These are phyloP conservation scores for Gymnocephalus cernua DNA, from an alignment of 2,113 vertebrate genomes.

Conservation along the genomic window DNA sequence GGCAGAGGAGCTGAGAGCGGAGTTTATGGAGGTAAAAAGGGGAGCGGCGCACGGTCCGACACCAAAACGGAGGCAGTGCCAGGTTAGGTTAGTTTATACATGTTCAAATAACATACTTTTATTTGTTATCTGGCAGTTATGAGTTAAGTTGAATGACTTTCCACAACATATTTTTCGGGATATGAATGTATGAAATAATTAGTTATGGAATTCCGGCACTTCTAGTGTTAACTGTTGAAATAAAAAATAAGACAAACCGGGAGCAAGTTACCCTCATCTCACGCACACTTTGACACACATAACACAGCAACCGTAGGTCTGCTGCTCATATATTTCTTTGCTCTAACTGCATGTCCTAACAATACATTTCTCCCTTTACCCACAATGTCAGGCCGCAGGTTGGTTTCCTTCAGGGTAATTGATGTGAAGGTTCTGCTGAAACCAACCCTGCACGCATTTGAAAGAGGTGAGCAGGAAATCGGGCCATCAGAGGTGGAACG, in stretches of 20 bases:
- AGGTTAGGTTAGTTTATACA: too few relatives aligned
- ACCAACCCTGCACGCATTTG: constrained; percentile 82
- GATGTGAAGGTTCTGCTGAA: constrained; percentile 84
- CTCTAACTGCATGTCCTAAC: constrained; percentile 72
- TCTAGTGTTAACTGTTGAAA: constrained; percentile 14
- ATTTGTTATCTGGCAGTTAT: too few relatives aligned
- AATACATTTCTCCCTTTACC: constrained; percentile 81
- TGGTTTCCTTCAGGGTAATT: constrained; percentile 88
- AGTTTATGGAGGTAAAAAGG: too few relatives aligned
- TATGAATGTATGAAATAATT: too few relatives aligned
- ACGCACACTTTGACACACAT: constrained; percentile 34
- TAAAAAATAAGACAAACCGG: constrained; percentile 34
- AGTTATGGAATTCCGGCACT: too few relatives aligned
- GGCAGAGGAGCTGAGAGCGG: too few relatives aligned
- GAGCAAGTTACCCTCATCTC: constrained; percentile 26
- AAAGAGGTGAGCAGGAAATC: constrained; percentile 87
- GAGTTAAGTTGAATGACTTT: too few relatives aligned
- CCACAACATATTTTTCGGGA: too few relatives aligned
- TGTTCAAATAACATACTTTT: too few relatives aligned
- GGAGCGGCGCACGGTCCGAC: too few relatives aligned
- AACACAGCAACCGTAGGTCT: constrained; percentile 12
- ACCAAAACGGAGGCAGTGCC: too few relatives aligned
- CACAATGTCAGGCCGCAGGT: constrained; percentile 78
- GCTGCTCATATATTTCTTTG: constrained; percentile 32
- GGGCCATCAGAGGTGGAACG: constrained; percentile 80